phyloP scores from a whole-genome alignment of 2,888 invertebrate species.

The Coronaproctus castanopsis region DNA sequence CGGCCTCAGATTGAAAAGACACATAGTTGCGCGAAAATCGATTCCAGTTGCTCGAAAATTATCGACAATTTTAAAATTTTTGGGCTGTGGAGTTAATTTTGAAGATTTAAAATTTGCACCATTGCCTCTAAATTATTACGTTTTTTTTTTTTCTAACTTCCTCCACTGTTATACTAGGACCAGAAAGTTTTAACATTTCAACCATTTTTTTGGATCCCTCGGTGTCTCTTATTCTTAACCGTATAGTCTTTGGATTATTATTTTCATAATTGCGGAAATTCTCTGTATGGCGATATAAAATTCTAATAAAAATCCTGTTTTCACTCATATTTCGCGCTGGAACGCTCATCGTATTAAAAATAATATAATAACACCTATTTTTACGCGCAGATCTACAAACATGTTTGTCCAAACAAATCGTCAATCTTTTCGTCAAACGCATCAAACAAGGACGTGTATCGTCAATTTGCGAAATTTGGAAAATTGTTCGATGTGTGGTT shows the following conservation, averaged over 20 bases:
- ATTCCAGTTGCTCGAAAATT: not conserved
- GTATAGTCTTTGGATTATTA: not conserved
- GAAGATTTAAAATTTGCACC: no score
- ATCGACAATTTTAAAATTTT: no score
- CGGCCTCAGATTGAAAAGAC: not conserved
- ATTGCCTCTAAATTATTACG: no score
- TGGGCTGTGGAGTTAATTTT: no score
- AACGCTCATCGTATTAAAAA: not conserved
- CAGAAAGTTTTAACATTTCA: not conserved
- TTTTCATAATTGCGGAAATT: not conserved
- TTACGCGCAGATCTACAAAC: not conserved
- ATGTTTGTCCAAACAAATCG: not conserved
- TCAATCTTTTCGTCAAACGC: not conserved
- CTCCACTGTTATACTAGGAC: not conserved
- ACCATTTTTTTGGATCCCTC: not conserved
- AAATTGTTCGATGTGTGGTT: not conserved
- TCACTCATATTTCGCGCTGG: not conserved
- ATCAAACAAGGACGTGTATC: not conserved
- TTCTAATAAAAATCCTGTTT: not conserved
- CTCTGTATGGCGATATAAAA: not conserved
- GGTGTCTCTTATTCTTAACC: not conserved
- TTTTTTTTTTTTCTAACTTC: not conserved
- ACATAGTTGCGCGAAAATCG: not conserved
- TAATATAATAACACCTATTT: not conserved
- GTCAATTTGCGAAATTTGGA: not conserved